Percentiles rank a stretch among this genome's conserved stretches.
phyloP scores from a whole-genome alignment of 2,888 invertebrate species.

The Sialis lutaria region DNA sequence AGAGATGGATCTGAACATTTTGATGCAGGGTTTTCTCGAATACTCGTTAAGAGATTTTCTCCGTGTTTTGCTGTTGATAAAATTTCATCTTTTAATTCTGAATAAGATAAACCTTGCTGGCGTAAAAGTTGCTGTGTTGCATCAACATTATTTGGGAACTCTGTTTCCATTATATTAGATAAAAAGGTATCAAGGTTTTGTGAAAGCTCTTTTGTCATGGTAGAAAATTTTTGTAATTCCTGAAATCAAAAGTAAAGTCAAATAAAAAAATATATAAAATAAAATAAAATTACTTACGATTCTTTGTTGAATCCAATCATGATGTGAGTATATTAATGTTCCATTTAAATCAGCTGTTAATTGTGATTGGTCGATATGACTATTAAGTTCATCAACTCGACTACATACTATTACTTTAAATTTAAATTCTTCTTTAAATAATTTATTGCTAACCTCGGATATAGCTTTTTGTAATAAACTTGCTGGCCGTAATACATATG shows the following conservation, averaged over 20 bases:
- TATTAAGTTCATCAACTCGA: slow-evolving; percentile 67
- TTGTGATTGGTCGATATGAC: slow-evolving; percentile 68
- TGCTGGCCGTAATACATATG: slow-evolving; percentile 83
- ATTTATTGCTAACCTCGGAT: slow-evolving; percentile 83
- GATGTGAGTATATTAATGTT: slow-evolving; percentile 72
- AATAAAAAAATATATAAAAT: background rate
- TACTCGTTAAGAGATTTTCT: slow-evolving; percentile 62
- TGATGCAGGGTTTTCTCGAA: slow-evolving; percentile 34
- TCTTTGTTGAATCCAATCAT: slow-evolving; percentile 94
- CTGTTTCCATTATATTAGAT: slow-evolving; percentile 73
- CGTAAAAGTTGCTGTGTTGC: slow-evolving; percentile 76
- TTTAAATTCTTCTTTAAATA: slow-evolving; percentile 83
- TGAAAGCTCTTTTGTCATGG: slow-evolving; percentile 79
- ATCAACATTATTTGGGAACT: slow-evolving; percentile 86
- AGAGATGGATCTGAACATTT: slow-evolving; percentile 7
- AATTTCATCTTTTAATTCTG: slow-evolving; percentile 67
- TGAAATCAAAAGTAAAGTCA: slow-evolving; percentile 24
- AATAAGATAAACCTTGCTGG: slow-evolving; percentile 58
- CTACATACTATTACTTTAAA: slow-evolving; percentile 81
- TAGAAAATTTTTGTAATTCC: slow-evolving; percentile 91
- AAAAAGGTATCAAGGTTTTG: slow-evolving; percentile 74
- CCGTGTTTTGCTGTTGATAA: slow-evolving; percentile 77
- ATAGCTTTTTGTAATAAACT: slow-evolving; percentile 93
- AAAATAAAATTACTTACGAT: slow-evolving; percentile 45
- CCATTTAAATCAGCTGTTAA: slow-evolving; percentile 84